These are phyloP conservation scores for Dasysyrphus albostriatus DNA, from an alignment of 2,888 invertebrate genomes.

Conservation along the genomic window DNA sequence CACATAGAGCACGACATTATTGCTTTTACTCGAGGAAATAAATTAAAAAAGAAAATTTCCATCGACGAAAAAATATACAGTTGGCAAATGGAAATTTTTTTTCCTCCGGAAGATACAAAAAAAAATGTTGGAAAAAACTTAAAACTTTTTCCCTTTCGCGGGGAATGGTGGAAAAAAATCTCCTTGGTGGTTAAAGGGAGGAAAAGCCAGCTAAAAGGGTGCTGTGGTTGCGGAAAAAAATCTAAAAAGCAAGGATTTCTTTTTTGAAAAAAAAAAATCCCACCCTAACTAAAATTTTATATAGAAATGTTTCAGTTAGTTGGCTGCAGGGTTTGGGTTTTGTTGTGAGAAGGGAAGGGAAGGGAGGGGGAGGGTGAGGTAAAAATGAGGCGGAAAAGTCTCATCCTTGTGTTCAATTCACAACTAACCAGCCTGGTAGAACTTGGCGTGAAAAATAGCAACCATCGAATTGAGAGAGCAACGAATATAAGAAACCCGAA, in stretches of 20 bases:
- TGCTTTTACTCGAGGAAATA: constrained; percentile 72
- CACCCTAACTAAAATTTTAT: constrained; percentile 74
- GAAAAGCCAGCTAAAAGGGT: constrained; percentile 54
- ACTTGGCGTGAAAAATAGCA: constrained; percentile 76
- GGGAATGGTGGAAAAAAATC: constrained; percentile 45
- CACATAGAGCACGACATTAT: constrained; percentile 75
- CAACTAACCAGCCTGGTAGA: constrained; percentile 41
- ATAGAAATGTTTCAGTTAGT: constrained; percentile 74
- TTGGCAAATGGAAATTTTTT: constrained; percentile 75
- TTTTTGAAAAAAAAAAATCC: constrained; percentile 56
- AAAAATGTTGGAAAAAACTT: constrained; percentile 35
- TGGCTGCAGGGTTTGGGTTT: constrained; percentile 37
- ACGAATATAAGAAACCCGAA: constrained; percentile 60
- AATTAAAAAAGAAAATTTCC: constrained; percentile 75
- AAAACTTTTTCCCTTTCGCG: constrained; percentile 67
- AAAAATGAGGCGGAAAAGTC: constrained; percentile 20
- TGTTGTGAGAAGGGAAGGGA: not conserved
- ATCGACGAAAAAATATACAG: constrained; percentile 60
- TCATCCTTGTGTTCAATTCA: constrained; percentile 35
- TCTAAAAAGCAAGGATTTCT: constrained; percentile 47
- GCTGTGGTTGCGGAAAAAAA: constrained; percentile 70
- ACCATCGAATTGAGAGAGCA: constrained; percentile 67
- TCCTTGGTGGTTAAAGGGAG: constrained; percentile 37
- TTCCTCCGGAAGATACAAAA: constrained; percentile 66
- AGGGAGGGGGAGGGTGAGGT: not conserved